Evolutionary conservation across 2,797 vertebrate genomes (phyloP), one percentile per base, ranked within the genome.

Genomic region (Esox lucius): DNA sequence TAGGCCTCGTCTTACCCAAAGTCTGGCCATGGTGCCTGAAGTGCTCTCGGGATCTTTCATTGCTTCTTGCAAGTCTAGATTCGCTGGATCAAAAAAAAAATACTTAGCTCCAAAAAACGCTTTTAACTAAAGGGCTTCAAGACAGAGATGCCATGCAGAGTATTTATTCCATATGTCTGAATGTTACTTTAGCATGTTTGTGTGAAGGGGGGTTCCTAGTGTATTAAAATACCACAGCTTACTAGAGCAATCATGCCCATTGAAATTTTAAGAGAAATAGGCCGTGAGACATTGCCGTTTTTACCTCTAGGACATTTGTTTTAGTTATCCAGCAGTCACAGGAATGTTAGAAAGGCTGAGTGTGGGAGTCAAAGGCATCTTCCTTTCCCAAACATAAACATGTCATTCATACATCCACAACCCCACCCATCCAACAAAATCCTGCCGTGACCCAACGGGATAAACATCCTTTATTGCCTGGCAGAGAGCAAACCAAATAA

Each of bases 91-190:
- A 17, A 33, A 33, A 66, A 66, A 16, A 35, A 28, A 64, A 5
- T 31, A 66, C 66, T 17, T 35, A 15, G 66, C 64, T 66, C 13
- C 64, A 31, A 33, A 31, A 31, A 31, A 31, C 28, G 28, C 28
- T 31, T 3, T 31, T 31, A 31, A 31, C 13, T 35, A 35, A 66
- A 66, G 28, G 64, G 64, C 28, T 28, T 70, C 13, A 68, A 68
- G 76, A 74, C 78, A 74, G 71, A 73, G 71, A 49, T 74, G 75
- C 68, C 78, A 80, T 74, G 75, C 75, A 9, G 78, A 74, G 71
- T 31, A 75, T 78, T 81, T 80, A 68, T 74, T 80, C 78, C 49
- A 53, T 31, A 53, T 61, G 66, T 64, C 72, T 75, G 68, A 81
- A 74, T 72, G 66, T 81, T 17, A 66, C 19, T 15, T 11, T 9